These are phyloP conservation scores for Eidolon helvum DNA, from an alignment of 2,113 vertebrate genomes.

Conservation along the genomic window DNA sequence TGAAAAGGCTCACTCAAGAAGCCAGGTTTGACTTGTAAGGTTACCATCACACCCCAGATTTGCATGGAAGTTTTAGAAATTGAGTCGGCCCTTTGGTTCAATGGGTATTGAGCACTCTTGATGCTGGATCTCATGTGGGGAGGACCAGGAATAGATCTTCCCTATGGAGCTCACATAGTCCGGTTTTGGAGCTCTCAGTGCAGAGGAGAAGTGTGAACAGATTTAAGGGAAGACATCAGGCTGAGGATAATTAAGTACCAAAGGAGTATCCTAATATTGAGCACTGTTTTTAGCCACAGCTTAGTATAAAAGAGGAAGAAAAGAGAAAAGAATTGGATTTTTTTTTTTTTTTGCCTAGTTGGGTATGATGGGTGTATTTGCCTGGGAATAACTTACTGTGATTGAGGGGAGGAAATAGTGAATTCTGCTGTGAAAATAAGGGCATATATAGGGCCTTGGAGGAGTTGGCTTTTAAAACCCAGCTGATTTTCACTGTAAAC, in stretches of 20 bases:
- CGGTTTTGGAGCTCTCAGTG: neutral
- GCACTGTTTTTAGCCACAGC: neutral
- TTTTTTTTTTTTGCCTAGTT: conserved; percentile 5
- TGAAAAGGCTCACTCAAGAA: neutral
- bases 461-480: neutral
- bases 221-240: neutral
- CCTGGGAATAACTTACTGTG: neutral
- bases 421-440: conserved; percentile 40
- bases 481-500: neutral
- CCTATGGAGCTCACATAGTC: too few species aligned
- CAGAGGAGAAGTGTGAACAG: neutral
- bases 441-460: neutral
- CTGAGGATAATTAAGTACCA: neutral
- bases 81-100: neutral
- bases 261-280: neutral
- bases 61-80: neutral
- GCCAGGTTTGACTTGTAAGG: neutral
- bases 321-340: neutral
- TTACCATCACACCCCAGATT: neutral
- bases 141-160: neutral
- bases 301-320: neutral
- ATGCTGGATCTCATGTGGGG: neutral
- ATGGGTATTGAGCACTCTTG: neutral
- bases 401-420: conserved; percentile 17
- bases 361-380: neutral